These are phyloP conservation scores for Elegia similella DNA, from an alignment of 2,888 invertebrate species.

Conservation along the genomic window DNA sequence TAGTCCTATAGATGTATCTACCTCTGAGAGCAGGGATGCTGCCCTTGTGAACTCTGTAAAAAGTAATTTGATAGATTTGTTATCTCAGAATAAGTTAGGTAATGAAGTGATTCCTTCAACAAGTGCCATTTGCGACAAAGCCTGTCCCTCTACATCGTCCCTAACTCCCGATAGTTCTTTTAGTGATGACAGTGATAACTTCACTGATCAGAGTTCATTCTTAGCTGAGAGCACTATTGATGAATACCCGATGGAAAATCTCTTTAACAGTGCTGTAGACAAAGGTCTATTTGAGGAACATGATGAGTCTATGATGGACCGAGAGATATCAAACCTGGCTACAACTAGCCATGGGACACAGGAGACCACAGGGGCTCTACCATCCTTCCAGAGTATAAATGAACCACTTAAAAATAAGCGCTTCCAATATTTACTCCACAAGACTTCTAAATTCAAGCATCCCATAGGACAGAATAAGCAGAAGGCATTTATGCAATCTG, in stretches of 20 bases:
- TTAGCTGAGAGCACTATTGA: slow-evolving; percentile 74
- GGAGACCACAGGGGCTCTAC: slow-evolving; percentile 61
- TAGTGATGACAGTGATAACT: slow-evolving; percentile 73
- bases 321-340: slow-evolving; percentile 75
- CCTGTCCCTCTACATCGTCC: slow-evolving; percentile 52
- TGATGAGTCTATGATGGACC: slow-evolving; percentile 74
- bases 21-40: slow-evolving; percentile 51
- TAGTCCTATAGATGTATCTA: slow-evolving; percentile 68
- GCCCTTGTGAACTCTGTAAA: slow-evolving; percentile 62
- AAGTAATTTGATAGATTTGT: slow-evolving; percentile 69
- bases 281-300: slow-evolving; percentile 74
- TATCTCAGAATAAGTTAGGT: slow-evolving; percentile 59
- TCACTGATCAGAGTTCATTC: slow-evolving; percentile 74
- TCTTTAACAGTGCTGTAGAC: slow-evolving; percentile 75
- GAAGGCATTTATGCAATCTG: slow-evolving; percentile 76
- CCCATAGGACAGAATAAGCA: slow-evolving; percentile 76
- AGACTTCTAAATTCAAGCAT: slow-evolving; percentile 76
- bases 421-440: slow-evolving; percentile 75
- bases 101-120: slow-evolving; percentile 61
- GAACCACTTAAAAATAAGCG: slow-evolving; percentile 75
- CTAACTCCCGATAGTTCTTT: slow-evolving; percentile 68
- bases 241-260: slow-evolving; percentile 77
- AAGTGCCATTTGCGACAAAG: slow-evolving; percentile 56
- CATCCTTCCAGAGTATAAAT: slow-evolving; percentile 72
- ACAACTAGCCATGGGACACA: slow-evolving; percentile 72